These are phyloP conservation scores for Ophion slaviceki DNA, from an alignment of 2,888 invertebrate species.

Conservation along the genomic window DNA sequence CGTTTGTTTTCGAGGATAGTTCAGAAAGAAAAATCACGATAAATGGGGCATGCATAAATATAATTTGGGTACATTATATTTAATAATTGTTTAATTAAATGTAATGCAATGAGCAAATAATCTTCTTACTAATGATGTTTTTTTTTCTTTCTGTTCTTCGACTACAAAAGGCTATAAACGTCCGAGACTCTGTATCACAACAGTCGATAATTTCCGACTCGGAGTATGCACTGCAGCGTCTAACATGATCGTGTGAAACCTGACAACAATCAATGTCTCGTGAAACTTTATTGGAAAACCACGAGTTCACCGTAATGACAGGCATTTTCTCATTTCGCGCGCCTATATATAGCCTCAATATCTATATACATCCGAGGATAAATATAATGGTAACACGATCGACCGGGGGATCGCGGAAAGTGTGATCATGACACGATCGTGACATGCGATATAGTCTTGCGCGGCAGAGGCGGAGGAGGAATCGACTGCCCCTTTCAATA, in stretches of 20 bases:
- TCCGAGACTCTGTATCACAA: constrained; percentile 9
- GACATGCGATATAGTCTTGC: constrained; percentile 52
- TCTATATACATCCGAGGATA: constrained; percentile 16
- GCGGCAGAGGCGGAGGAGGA: not conserved
- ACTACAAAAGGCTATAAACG: constrained; percentile 40
- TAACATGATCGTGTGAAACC: constrained; percentile 29
- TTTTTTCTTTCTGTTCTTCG: not conserved
- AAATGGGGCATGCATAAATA: not conserved
- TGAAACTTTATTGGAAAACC: constrained; percentile 55
- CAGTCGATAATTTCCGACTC: constrained; percentile 44
- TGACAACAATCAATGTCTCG: constrained; percentile 41
- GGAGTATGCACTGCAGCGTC: not conserved
- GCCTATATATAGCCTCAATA: not conserved
- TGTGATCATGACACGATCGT: constrained; percentile 60
- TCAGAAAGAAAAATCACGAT: not conserved
- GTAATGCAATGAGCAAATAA: not conserved
- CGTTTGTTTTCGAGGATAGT: not conserved
- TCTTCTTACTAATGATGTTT: not conserved
- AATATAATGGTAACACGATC: constrained; percentile 57
- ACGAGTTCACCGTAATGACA: constrained; percentile 44
- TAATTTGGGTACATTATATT: not conserved
- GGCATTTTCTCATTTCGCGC: constrained; percentile 43
- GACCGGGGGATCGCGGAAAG: constrained; percentile 42
- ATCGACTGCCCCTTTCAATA: constrained; percentile 50
- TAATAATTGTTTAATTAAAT: not conserved